Conservation (phyloP, 2,888 invertebrate species). For the Drosophila neotestacea region DNA sequence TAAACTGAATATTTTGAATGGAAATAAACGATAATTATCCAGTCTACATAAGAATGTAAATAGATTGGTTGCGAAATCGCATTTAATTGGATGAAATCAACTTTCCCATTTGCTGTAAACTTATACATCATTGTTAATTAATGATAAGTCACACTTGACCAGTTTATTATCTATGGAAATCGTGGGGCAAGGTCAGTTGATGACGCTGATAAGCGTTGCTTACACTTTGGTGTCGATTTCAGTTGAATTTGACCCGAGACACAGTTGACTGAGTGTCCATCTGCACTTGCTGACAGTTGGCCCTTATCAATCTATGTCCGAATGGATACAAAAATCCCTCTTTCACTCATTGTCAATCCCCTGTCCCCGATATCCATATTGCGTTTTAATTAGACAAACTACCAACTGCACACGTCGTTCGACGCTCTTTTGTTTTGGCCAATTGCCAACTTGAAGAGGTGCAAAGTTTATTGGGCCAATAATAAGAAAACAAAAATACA, state of each 20-base stretch:
- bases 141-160: conserved; percentile 6
- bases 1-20: not conserved
- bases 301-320: conserved; percentile 22
- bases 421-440: conserved; percentile 49
- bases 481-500: conserved; percentile 34
- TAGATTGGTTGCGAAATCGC: not conserved
- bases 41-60: not conserved
- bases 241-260: conserved; percentile 5
- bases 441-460: conserved; percentile 59
- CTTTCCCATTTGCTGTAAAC: conserved; percentile 1
- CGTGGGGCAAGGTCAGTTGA: conserved; percentile 22
- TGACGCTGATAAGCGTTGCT: conserved; percentile 6
- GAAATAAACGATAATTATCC: not conserved
- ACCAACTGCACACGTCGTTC: conserved; percentile 16
- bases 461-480: conserved; percentile 80
- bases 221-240: conserved; percentile 23
- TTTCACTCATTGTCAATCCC: no score
- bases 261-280: conserved; percentile 20
- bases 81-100: conserved; percentile 7
- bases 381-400: conserved; percentile 40
- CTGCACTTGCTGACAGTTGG: conserved; percentile 11
- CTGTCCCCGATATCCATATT: not conserved
- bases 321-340: conserved; percentile 5
- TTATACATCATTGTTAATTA: not conserved
- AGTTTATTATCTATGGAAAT: conserved; percentile 8